Base-by-base conservation (phyloP, 2,888 invertebrate genomes). In the Polydrusus cervinus region DNA sequence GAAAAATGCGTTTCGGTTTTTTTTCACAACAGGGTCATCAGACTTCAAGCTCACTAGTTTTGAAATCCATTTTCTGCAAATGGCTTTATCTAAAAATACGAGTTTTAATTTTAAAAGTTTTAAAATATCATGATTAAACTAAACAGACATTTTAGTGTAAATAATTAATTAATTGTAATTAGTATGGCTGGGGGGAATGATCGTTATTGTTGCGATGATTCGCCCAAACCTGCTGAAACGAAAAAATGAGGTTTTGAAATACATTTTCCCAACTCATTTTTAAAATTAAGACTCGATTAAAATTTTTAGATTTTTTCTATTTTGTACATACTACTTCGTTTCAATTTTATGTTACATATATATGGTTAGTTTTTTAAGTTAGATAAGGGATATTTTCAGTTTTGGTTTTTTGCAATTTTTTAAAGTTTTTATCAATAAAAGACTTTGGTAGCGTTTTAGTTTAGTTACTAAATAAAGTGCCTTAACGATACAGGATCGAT, bases 1-100 rank as follows among this genome's bases (percentile, higher is more conserved):
- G 81, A 91, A 87, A 81, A 91, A 91, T 8, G 84, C 84, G 79
- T 90, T 91, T 38, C 90, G 87, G 80, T 90, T 88, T 75, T 85
- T 87, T 80, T 90, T 90, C 0, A 89, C 89, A 30, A 85, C 85
- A 2, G 87, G 79, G 78, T 89, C 88, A 16, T 85, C 82, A 0
- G 89, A 87, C 66, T 87, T 86, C 68, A 90, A 82, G 1, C 84
- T 82, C 34, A 85, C 83, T 49, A 89, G 83, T 80, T 87, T 88
- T 40, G 81, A 79, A 61, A 90, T 83, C 87, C 89, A 88, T 82
- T 88, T 87, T 40, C 84, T 85, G 78, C 87, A 87, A 62, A 89
- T 87, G 75, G 86, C 84, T 78, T 85, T 84, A 76, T 89, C 90
- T 87, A 40, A 18, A n/a, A n/a, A 43, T 62, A 45, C 40, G 53